Evolutionary conservation across 2,113 vertebrate species (phyloP).

Genomic region (human (Homo sapiens)): DNA sequence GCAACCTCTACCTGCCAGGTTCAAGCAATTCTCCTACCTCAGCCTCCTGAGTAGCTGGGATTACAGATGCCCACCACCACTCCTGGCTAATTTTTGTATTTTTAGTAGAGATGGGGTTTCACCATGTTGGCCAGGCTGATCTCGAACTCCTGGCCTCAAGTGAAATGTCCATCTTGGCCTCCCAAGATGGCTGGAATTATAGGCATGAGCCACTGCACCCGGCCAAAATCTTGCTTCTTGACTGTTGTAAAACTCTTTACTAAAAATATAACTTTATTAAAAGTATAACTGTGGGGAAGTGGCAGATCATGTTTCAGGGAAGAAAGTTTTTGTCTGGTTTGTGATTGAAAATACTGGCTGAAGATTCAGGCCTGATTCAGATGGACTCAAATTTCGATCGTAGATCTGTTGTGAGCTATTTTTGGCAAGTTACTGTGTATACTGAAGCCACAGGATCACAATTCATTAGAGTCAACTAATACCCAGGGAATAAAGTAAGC

Average conservation of each 20-base stretch:
- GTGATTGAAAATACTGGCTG: not conserved
- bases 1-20: too few relatives aligned
- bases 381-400: not conserved
- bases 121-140: too few relatives aligned
- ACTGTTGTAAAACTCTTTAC: not conserved
- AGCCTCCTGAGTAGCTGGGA: too few relatives aligned
- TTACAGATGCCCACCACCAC: too few relatives aligned
- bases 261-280: not conserved
- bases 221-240: not conserved
- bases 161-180: too few relatives aligned
- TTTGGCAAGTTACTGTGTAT: rapidly evolving
- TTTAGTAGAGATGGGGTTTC: too few relatives aligned
- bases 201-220: too few relatives aligned
- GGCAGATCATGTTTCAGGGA: not conserved
- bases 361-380: not conserved
- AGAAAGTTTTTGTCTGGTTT: not conserved
- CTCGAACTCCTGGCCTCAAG: too few relatives aligned
- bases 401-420: not conserved
- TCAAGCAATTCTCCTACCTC: too few relatives aligned
- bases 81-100: too few relatives aligned
- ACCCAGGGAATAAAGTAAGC: not conserved
- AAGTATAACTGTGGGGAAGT: not conserved
- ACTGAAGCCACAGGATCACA: not conserved
- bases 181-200: too few relatives aligned
- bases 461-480: not conserved